Evolutionary conservation across 2,113 vertebrate species (phyloP).

Genomic region (Pterocles gutturalis): DNA sequence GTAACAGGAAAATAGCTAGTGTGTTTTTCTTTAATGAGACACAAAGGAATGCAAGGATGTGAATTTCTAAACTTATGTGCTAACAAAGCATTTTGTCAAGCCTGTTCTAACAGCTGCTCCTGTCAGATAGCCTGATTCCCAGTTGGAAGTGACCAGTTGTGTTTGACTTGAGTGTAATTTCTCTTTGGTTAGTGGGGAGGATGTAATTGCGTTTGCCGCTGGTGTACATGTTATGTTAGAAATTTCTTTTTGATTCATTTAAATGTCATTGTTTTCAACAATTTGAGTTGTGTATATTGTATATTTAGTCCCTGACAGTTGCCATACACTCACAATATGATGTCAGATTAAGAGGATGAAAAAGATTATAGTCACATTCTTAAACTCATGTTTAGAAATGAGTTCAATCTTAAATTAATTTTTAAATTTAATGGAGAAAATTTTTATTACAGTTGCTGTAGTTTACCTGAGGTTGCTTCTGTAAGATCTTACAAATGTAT

Average conservation of each 20-base stretch:
- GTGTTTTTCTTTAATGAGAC: conserved; percentile 44
- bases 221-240: neutral
- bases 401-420: neutral
- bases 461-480: neutral
- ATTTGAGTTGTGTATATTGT: neutral
- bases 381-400: neutral
- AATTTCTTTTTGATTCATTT: conserved; percentile 43
- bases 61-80: conserved; percentile 64
- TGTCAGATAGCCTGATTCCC: conserved; percentile 53
- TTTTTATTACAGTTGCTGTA: neutral
- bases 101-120: conserved; percentile 42
- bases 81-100: conserved; percentile 46
- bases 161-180: conserved; percentile 25
- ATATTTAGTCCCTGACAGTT: neutral
- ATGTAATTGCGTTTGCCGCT: neutral
- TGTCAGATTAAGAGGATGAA: neutral
- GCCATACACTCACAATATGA: neutral
- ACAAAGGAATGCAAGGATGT: conserved; percentile 67
- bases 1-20: conserved; percentile 48
- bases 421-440: neutral
- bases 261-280: neutral
- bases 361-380: neutral
- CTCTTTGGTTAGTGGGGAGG: neutral
- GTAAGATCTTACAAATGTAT: neutral
- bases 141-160: conserved; percentile 38